phyloP scores from a whole-genome alignment of 1,140 invertebrate species.

The Mercenaria mercenaria region DNA sequence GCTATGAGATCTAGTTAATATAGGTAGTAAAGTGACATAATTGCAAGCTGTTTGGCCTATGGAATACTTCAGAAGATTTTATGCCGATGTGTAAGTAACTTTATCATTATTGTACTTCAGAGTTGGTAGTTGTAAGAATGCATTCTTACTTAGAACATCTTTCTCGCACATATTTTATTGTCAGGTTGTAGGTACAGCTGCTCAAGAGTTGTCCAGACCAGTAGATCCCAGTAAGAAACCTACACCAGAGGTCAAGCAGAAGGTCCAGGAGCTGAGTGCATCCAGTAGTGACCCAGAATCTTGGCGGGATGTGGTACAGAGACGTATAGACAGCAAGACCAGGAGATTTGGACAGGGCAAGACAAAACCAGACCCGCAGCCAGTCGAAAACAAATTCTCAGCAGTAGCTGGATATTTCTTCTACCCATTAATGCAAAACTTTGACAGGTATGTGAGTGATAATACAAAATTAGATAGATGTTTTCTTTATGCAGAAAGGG shows the following conservation, averaged over 20 bases:
- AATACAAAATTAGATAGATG: too few species aligned
- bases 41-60: too few species aligned
- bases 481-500: too few species aligned
- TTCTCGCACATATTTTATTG: too few species aligned
- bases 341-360: conserved; percentile 79
- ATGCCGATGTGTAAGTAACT: too few species aligned
- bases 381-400: conserved; percentile 90
- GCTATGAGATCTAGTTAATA: too few species aligned
- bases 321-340: conserved; percentile 84
- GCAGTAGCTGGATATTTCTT: conserved; percentile 93
- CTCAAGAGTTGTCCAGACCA: conserved; percentile 89
- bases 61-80: too few species aligned
- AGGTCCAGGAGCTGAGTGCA: conserved; percentile 51
- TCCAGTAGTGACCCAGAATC: conserved; percentile 54
- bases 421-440: conserved; percentile 92
- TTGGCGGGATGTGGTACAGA: conserved; percentile 84
- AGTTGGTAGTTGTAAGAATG: too few species aligned
- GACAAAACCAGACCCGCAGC: conserved; percentile 60
- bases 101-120: too few species aligned
- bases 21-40: too few species aligned
- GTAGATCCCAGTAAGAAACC: conserved; percentile 50
- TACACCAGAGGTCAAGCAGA: background rate
- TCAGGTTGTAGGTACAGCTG: conserved; percentile 87
- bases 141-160: too few species aligned
- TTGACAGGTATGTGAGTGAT: conserved; percentile 83